Percentiles rank a stretch among this genome's conserved stretches.
phyloP scores from a whole-genome alignment of 2,888 invertebrate species.

The Callyntrura sp. region DNA sequence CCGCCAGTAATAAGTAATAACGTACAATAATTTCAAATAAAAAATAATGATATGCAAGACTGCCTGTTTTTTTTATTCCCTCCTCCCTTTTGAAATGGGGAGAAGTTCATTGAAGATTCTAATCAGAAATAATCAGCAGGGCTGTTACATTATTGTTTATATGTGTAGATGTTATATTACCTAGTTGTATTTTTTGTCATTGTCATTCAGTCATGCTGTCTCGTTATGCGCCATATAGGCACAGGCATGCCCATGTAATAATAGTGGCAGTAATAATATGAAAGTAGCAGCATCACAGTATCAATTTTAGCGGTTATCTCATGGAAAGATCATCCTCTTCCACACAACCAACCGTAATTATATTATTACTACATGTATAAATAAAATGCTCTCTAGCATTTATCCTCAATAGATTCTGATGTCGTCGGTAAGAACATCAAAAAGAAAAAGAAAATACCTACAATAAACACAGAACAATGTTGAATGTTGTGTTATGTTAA shows the following conservation, averaged over 20 bases:
- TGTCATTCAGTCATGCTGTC: conserved; percentile 29
- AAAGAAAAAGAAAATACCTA: neutral
- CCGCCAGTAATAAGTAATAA: no score
- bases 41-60: neutral
- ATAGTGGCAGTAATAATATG: neutral
- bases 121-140: conserved; percentile 72
- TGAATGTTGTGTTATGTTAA: conserved; percentile 24
- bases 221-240: neutral
- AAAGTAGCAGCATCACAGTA: conserved; percentile 17
- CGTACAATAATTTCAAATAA: neutral
- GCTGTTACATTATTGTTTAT: conserved; percentile 67
- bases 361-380: neutral
- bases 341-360: neutral
- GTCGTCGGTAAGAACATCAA: neutral
- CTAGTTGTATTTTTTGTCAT: conserved; percentile 45
- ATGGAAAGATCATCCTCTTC: conserved; percentile 66
- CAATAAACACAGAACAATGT: conserved; percentile 14
- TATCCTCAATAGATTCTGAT: neutral
- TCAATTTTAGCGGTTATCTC: conserved; percentile 56
- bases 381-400: neutral
- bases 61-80: neutral
- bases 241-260: neutral
- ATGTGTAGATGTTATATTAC: neutral
- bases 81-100: neutral
- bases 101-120: conserved; percentile 63